These are phyloP conservation scores for Mormyrops attenuatus DNA, from an alignment of 2,797 vertebrate genomes.

Conservation along the genomic window DNA sequence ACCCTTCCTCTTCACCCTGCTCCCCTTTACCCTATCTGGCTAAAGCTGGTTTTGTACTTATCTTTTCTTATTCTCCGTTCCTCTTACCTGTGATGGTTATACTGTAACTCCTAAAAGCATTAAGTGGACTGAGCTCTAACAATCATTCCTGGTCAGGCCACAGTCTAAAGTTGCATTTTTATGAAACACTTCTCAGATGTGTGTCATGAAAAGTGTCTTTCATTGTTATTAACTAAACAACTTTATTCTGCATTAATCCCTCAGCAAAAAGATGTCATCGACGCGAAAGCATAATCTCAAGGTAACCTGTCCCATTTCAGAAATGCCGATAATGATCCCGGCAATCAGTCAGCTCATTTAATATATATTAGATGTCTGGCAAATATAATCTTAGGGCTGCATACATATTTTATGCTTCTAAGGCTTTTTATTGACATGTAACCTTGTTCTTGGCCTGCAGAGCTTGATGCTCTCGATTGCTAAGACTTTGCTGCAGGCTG, in stretches of 20 bases:
- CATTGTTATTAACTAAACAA: background rate
- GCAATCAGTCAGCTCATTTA: background rate
- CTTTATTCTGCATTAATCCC: background rate
- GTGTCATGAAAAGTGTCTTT: background rate
- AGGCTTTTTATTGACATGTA: slow-evolving; percentile 6
- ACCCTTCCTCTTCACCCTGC: background rate
- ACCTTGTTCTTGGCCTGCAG: slow-evolving; percentile 40
- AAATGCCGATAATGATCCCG: background rate
- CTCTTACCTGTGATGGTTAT: background rate
- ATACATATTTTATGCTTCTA: background rate
- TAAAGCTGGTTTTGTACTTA: background rate
- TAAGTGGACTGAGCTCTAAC: background rate
- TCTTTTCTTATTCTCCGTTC: background rate
- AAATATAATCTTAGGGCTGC: background rate
- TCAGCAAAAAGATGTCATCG: slow-evolving; percentile 63
- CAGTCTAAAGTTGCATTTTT: background rate
- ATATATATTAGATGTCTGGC: background rate
- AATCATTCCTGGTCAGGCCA: background rate
- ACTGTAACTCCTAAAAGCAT: background rate
- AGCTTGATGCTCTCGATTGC: slow-evolving; percentile 75
- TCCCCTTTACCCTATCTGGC: background rate
- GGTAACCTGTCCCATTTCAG: background rate
- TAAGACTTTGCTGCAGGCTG: slow-evolving; percentile 60
- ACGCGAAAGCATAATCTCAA: slow-evolving; percentile 66
- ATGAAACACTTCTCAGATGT: background rate